Percentiles rank a stretch among this genome's conserved stretches.
phyloP scores from a whole-genome alignment of 2,797 vertebrate genomes.

The Parauchenoglanis punctatus region DNA sequence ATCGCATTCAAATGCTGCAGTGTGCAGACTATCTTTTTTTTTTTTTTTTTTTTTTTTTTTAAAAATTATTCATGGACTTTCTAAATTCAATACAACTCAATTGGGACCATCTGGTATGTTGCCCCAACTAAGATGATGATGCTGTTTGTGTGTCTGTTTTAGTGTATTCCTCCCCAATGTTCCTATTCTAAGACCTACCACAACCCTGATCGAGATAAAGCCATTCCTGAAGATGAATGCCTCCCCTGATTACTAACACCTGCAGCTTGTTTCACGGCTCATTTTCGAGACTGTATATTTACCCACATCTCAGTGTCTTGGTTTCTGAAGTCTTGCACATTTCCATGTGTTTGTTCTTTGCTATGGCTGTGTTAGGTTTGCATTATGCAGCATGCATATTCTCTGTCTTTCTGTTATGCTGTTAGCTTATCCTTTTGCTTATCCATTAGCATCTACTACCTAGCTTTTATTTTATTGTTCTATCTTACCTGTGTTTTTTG shows the following conservation, averaged over 20 bases:
- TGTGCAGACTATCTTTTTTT: background rate
- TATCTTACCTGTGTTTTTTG: background rate
- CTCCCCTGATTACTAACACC: slow-evolving; percentile 5
- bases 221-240: slow-evolving; percentile 11
- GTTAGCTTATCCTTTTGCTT: background rate
- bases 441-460: background rate
- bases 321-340: background rate
- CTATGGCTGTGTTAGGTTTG: background rate
- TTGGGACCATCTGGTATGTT: slow-evolving; percentile 7
- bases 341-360: slow-evolving; percentile 5
- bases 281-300: background rate
- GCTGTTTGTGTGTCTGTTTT: background rate
- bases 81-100: background rate
- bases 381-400: background rate
- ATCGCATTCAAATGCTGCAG: background rate
- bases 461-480: background rate
- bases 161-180: background rate
- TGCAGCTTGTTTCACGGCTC: slow-evolving; percentile 23
- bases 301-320: background rate
- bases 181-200: background rate
- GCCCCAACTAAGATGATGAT: background rate
- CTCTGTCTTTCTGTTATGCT: slow-evolving; percentile 1
- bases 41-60: background rate
- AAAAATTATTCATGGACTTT: background rate
- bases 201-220: slow-evolving; percentile 21